These are phyloP conservation scores for Pangasius djambal DNA, from an alignment of 2,797 vertebrate genomes.

Conservation along the genomic window DNA sequence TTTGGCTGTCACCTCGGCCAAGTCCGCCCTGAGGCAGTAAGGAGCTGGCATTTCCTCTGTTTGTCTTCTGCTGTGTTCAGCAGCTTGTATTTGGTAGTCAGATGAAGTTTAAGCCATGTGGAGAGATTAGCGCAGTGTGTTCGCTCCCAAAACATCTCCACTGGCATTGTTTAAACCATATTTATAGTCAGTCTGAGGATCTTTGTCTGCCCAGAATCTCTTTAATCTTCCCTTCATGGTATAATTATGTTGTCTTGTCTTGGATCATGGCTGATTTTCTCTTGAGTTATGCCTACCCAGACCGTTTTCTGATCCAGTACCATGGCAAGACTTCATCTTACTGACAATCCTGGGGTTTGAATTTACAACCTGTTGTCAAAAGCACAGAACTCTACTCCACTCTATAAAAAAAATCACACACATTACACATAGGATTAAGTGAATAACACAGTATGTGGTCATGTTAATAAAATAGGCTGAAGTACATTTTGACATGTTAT, in stretches of 20 bases:
- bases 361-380: background rate
- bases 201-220: slow-evolving; percentile 44
- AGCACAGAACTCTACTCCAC: background rate
- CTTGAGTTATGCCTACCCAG: background rate
- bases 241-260: slow-evolving; percentile 9
- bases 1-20: background rate
- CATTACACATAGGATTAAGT: background rate
- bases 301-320: background rate
- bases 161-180: slow-evolving; percentile 43
- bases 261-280: slow-evolving; percentile 1
- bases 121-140: background rate
- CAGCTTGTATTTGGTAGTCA: background rate
- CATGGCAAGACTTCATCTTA: background rate
- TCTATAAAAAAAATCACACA: background rate
- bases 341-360: background rate
- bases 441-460: background rate
- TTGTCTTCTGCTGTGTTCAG: background rate
- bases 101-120: background rate
- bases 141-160: background rate
- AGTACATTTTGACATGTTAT: too few species aligned
- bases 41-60: background rate
- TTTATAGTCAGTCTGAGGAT: slow-evolving; percentile 66
- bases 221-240: slow-evolving; percentile 59
- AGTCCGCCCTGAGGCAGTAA: background rate
- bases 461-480: background rate